Evolutionary conservation across 30 jellyfish, hydroid and myxozoan genomes (phyloP).

Genomic region (Aurelia aurita complex sp. Pacific): DNA sequence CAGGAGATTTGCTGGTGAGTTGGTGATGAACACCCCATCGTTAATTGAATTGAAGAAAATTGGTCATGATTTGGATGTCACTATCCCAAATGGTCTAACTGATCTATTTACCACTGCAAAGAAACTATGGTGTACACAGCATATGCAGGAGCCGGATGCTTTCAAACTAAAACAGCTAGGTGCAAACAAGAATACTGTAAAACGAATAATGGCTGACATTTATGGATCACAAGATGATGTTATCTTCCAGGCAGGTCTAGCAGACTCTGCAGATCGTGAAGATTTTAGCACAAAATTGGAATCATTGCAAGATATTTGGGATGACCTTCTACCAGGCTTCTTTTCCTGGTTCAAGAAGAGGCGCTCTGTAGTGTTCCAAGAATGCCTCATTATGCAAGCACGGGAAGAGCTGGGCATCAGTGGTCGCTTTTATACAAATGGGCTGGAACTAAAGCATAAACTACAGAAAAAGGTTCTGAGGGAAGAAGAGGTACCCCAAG

Average conservation of each 20-base stretch:
- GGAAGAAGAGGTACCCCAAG: too few species aligned
- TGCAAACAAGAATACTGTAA: constrained; percentile 8
- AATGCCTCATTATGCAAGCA: constrained; percentile 7
- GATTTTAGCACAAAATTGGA: constrained; percentile 31
- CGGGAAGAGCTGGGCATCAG: constrained; percentile 18
- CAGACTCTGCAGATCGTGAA: constrained; percentile 50
- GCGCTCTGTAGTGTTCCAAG: constrained; percentile 12
- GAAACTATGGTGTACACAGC: too few species aligned
- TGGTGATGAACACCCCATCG: background rate
- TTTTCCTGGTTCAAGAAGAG: constrained; percentile 26
- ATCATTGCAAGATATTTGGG: constrained; percentile 25
- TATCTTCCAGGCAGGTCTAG: constrained; percentile 52
- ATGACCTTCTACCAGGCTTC: constrained; percentile 25
- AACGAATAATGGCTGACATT: constrained; percentile 43
- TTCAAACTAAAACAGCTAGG: background rate
- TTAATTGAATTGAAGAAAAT: too few species aligned
- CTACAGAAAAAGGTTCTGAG: too few species aligned
- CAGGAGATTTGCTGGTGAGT: constrained; percentile 39
- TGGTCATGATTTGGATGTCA: too few species aligned
- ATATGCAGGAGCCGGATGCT: too few species aligned
- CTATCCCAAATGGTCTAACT: too few species aligned
- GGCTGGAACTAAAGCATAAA: background rate
- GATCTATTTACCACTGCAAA: too few species aligned
- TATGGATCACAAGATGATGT: constrained; percentile 33
- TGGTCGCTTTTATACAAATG: constrained; percentile 32